Percentiles rank a stretch among this genome's conserved stretches.
Evolutionary conservation across 1,140 invertebrate genomes (phyloP).

Genomic region (Archegozetes longisetosus): DNA sequence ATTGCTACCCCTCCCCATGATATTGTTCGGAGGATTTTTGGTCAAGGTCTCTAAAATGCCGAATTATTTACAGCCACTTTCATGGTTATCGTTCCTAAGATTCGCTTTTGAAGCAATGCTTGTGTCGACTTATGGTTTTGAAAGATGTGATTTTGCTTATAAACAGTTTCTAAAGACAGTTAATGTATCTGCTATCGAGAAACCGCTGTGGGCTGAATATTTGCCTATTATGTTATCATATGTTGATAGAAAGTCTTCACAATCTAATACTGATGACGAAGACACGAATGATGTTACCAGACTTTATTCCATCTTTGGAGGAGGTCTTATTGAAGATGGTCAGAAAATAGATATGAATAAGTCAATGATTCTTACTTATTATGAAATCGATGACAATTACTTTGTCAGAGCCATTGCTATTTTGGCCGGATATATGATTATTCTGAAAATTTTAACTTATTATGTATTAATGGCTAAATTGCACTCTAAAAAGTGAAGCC

Average conservation of each 20-base stretch:
- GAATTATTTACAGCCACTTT: conserved; percentile 65
- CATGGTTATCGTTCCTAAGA: conserved; percentile 73
- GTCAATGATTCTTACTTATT: conserved; percentile 3
- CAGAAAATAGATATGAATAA: not conserved
- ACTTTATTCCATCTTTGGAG: not conserved
- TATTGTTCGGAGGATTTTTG: conserved; percentile 75
- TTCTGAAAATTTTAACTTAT: not conserved
- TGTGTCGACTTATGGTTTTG: conserved; percentile 75
- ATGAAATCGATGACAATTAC: not conserved
- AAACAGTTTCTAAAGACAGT: not conserved
- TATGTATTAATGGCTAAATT: not conserved
- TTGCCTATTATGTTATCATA: not conserved
- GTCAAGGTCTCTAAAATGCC: conserved; percentile 82
- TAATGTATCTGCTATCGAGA: not conserved
- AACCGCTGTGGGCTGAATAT: conserved; percentile 5
- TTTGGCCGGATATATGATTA: not conserved
- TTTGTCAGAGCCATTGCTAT: not conserved
- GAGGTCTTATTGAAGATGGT: not conserved
- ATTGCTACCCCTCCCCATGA: conserved; percentile 64
- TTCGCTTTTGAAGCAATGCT: conserved; percentile 83
- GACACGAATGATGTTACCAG: not conserved
- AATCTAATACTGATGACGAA: not conserved
- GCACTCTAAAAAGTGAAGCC: not conserved
- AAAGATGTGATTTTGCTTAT: conserved; percentile 33
- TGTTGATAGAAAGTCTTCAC: not conserved